phyloP scores from a whole-genome alignment of 2,888 invertebrate species.

The Phyllotreta cruciferae region DNA sequence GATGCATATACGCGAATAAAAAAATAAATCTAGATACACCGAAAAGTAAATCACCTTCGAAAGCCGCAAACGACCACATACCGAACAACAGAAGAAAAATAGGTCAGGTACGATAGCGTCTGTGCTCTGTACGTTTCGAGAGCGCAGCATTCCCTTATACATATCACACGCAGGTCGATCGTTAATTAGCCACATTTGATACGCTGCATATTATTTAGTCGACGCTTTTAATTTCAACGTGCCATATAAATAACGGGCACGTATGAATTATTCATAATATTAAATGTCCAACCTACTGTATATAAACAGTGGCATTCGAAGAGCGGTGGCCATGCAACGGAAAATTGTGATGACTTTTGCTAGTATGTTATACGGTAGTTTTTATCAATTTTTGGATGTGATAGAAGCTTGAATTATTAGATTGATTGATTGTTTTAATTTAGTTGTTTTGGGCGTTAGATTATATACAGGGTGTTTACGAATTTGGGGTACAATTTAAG shows the following conservation, averaged over 20 bases:
- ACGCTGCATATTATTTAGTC: conserved; percentile 4
- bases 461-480: too few species aligned
- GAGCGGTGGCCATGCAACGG: not conserved
- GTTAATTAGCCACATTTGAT: not conserved
- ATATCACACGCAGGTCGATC: conserved; percentile 1
- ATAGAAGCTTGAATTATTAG: too few species aligned
- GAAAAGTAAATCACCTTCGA: conserved; percentile 21
- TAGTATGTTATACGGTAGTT: not conserved
- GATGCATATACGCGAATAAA: too few species aligned
- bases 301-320: not conserved
- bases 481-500: too few species aligned
- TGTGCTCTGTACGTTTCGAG: not conserved
- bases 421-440: too few species aligned
- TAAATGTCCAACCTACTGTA: conserved; percentile 7
- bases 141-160: conserved; percentile 10
- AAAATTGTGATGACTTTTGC: not conserved
- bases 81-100: conserved; percentile 4
- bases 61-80: conserved; percentile 9
- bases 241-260: not conserved
- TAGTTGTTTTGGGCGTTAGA: too few species aligned
- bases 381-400: too few species aligned
- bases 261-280: conserved; percentile 15
- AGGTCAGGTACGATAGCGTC: conserved; percentile 13
- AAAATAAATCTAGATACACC: too few species aligned
- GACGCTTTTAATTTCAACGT: conserved; percentile 9